A percentile compares a stretch with the other conserved stretches of the same genome.
Conservation (phyloP, 2,888 invertebrate genomes). For the Liopterus haemorrhoidalis region DNA sequence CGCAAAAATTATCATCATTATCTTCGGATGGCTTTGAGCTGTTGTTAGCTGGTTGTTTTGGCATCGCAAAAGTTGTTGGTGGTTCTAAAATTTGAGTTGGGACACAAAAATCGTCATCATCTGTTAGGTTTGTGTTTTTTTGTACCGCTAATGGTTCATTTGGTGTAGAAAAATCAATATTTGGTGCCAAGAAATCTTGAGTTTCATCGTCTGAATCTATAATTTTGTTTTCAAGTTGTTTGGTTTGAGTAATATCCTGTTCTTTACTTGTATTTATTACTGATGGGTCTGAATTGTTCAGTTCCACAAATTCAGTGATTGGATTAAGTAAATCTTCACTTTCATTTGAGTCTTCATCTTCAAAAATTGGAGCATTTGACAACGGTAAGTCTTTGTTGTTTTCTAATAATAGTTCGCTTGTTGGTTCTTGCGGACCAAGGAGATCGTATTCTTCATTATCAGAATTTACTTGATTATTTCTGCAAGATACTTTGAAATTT, state of each 20-base stretch:
- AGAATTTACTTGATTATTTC: conserved; percentile 11
- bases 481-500: background rate
- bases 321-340: too few relatives aligned
- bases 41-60: background rate
- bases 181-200: too few relatives aligned
- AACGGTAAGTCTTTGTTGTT: background rate
- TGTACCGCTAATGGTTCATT: background rate
- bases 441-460: conserved; percentile 1
- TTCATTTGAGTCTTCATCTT: conserved; percentile 1
- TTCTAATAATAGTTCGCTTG: too few relatives aligned
- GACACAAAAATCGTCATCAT: conserved; percentile 1
- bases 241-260: background rate
- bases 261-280: background rate
- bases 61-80: background rate
- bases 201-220: background rate
- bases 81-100: conserved; percentile 9
- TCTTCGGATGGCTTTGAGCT: background rate
- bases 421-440: background rate
- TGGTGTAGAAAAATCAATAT: too few relatives aligned
- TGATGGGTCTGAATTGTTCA: too few relatives aligned
- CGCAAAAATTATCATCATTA: conserved; percentile 5
- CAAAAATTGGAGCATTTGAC: background rate
- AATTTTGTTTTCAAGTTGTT: background rate
- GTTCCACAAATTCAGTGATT: too few relatives aligned
- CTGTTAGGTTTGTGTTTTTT: background rate